These are phyloP conservation scores for Naja naja DNA, from an alignment of 2,113 vertebrate genomes.

Conservation along the genomic window DNA sequence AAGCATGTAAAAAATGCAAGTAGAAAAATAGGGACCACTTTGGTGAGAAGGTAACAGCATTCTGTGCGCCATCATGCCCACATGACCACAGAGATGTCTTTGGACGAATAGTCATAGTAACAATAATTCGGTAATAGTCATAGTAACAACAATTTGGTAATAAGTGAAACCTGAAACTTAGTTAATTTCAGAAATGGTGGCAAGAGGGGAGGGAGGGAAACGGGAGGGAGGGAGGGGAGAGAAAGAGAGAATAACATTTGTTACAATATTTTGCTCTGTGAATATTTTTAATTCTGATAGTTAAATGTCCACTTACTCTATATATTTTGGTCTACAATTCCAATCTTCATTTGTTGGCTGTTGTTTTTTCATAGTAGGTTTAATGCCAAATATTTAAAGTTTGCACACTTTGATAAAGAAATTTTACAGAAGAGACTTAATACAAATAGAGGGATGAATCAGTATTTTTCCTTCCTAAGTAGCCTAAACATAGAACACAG, in stretches of 20 bases:
- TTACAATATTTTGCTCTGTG: background rate
- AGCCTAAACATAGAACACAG: background rate
- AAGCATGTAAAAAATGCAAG: too few relatives aligned
- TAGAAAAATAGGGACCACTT: too few relatives aligned
- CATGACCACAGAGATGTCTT: too few relatives aligned
- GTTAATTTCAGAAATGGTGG: background rate
- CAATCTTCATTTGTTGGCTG: background rate
- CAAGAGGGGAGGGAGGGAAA: background rate
- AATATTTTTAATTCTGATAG: background rate
- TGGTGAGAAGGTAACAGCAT: too few relatives aligned
- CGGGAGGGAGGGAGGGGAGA: background rate
- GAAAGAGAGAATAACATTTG: background rate
- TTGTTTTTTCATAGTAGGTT: background rate
- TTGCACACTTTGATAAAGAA: background rate
- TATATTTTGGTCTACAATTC: background rate
- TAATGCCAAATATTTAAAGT: background rate
- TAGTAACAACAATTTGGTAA: background rate
- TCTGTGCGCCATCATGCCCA: too few relatives aligned
- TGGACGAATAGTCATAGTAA: too few relatives aligned
- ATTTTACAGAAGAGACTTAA: background rate
- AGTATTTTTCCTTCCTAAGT: background rate
- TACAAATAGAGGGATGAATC: background rate
- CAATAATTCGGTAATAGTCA: background rate
- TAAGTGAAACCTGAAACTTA: background rate
- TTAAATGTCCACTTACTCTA: background rate